phyloP scores from a whole-genome alignment of 1,140 invertebrate genomes.

The Bilobella aurantiaca region DNA sequence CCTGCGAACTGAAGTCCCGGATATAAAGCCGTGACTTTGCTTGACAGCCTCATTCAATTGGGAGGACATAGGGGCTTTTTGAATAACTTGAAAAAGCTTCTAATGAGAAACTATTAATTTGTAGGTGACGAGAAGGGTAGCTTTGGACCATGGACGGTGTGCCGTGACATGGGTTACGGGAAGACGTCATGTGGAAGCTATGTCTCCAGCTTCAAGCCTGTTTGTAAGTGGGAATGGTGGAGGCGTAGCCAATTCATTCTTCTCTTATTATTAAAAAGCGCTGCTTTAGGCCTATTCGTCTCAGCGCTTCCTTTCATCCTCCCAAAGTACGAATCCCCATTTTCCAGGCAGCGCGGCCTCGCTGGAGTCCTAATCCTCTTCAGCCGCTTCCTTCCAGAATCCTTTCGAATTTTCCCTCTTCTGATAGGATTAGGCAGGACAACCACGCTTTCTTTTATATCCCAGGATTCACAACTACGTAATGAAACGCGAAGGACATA shows the following conservation, averaged over 20 bases:
- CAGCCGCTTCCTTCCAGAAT: background rate
- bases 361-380: background rate
- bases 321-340: background rate
- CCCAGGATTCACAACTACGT: too few species aligned
- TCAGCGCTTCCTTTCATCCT: background rate
- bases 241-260: too few species aligned
- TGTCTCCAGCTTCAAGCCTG: slow-evolving; percentile 63
- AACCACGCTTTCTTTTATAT: too few species aligned
- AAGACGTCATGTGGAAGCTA: slow-evolving; percentile 65
- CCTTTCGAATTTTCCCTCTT: background rate
- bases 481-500: too few species aligned
- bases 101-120: slow-evolving; percentile 10
- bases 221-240: too few species aligned
- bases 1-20: too few species aligned
- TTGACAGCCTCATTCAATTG: too few species aligned
- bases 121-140: slow-evolving; percentile 59
- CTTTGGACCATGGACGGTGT: slow-evolving; percentile 73
- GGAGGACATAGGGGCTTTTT: background rate
- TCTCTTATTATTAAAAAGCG: too few species aligned
- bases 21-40: too few species aligned
- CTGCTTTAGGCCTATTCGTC: background rate
- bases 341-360: background rate
- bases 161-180: slow-evolving; percentile 66
- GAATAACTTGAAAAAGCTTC: background rate
- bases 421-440: too few species aligned